Base-by-base conservation (phyloP, 2,888 invertebrate genomes). In the Trachelus stipa region DNA sequence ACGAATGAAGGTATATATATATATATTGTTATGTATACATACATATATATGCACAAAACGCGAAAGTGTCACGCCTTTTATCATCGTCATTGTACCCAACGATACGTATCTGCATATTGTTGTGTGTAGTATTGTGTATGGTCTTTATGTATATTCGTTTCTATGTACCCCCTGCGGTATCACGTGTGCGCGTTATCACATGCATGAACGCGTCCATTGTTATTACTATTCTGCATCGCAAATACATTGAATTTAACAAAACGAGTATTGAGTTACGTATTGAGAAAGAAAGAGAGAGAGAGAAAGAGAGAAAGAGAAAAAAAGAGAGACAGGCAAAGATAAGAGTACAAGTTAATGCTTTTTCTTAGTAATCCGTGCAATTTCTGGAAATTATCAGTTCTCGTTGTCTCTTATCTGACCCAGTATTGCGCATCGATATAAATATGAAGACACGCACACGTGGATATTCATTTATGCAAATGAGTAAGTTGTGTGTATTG, bases 51-150 rank as follows among this genome's bases (percentile, higher is more conserved):
- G 23, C 56, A 56, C 56, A 23, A 23, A 56, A 56, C 56, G 83
- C 82, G 86, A 82, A 85, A 85, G 84, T 85, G 84, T 84, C 85
- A 79, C 85, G 83, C 68, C 84, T 84, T 83, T 84, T 82, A 84
- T 87, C 56, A 56, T 87, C 84, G 86, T 56, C 88, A 87, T 87
- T 88, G 90, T 90, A 91, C 90, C 91, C 90, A 89, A 88, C 87
- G 88, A 90, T 90, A 89, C 90, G 88, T 88, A 87, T 90, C 85
- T 89, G 89, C 87, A 89, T 90, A 89, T 89, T 90, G 88, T 87
- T 87, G 87, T 83, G 82, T 84, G 82, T 85, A 83, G 85, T 87
- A 87, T 87, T 87, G 86, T 87, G 88, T 88, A 86, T 88, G 87
- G 85, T 34, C 33, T 86, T 85, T 88, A 84, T 87, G 56, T 56